A percentile compares a stretch with the other conserved stretches of the same genome.
Evolutionary conservation across 2,888 invertebrate species (phyloP).

Genomic region (Phragmatobia fuliginosa): DNA sequence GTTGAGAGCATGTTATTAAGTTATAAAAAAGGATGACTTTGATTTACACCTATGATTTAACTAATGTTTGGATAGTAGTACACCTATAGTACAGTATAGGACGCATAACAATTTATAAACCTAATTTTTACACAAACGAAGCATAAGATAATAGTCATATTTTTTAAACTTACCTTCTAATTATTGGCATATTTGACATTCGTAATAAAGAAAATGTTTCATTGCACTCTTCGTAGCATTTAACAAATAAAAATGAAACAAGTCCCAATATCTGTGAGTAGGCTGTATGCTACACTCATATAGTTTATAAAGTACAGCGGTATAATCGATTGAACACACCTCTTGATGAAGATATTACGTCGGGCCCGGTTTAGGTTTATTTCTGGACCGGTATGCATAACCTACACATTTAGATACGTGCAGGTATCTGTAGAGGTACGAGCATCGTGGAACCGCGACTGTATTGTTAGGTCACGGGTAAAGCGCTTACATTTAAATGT

Average conservation of each 20-base stretch:
- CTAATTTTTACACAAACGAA: slow-evolving; percentile 4
- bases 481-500: slow-evolving; percentile 38
- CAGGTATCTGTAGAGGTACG: slow-evolving; percentile 22
- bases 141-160: slow-evolving; percentile 18
- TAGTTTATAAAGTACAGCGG: slow-evolving; percentile 59
- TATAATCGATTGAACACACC: slow-evolving; percentile 83
- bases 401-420: slow-evolving; percentile 46
- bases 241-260: slow-evolving; percentile 47
- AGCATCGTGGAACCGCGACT: slow-evolving; percentile 24
- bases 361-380: slow-evolving; percentile 75
- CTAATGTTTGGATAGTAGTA: slow-evolving; percentile 45
- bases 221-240: slow-evolving; percentile 28
- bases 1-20: slow-evolving; percentile 48
- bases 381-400: slow-evolving; percentile 69
- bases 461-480: slow-evolving; percentile 49
- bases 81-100: slow-evolving; percentile 41
- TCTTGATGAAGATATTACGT: slow-evolving; percentile 83
- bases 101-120: slow-evolving; percentile 30
- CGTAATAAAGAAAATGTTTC: slow-evolving; percentile 31
- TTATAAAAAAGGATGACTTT: slow-evolving; percentile 44
- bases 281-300: slow-evolving; percentile 49
- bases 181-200: slow-evolving; percentile 23
- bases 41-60: slow-evolving; percentile 48
- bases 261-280: slow-evolving; percentile 34
- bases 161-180: slow-evolving; percentile 21